phyloP scores from a whole-genome alignment of 2,888 invertebrate species.

The Eretmocerus hayati region DNA sequence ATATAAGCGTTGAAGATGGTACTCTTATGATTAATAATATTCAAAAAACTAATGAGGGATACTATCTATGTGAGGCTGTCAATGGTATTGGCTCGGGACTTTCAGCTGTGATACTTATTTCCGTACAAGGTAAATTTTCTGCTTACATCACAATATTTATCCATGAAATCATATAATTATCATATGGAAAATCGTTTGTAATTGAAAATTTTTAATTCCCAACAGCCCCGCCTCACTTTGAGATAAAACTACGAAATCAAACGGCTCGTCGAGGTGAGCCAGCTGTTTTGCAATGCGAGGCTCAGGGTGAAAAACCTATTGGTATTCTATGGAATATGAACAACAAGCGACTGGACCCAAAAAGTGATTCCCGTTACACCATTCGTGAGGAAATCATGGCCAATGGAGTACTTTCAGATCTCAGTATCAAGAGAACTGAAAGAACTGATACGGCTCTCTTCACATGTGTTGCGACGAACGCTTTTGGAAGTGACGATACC shows the following conservation, averaged over 20 bases:
- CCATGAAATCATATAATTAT: too few species aligned
- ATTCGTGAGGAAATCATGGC: slow-evolving; percentile 81
- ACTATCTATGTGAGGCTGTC: slow-evolving; percentile 91
- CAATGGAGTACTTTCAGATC: slow-evolving; percentile 79
- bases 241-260: slow-evolving; percentile 85
- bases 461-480: slow-evolving; percentile 88
- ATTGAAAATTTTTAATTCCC: too few species aligned
- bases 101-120: slow-evolving; percentile 88
- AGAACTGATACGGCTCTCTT: slow-evolving; percentile 83
- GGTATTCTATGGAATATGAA: slow-evolving; percentile 94
- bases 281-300: slow-evolving; percentile 85
- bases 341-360: slow-evolving; percentile 83
- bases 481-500: slow-evolving; percentile 90
- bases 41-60: slow-evolving; percentile 88
- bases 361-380: slow-evolving; percentile 79
- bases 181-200: too few species aligned
- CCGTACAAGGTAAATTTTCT: slow-evolving; percentile 71
- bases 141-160: background rate
- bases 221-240: slow-evolving; percentile 89
- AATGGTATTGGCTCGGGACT: slow-evolving; percentile 93
- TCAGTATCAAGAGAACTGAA: slow-evolving; percentile 85
- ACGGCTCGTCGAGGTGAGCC: slow-evolving; percentile 86
- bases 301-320: slow-evolving; percentile 90
- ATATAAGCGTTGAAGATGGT: slow-evolving; percentile 90
- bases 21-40: slow-evolving; percentile 84